Evolutionary conservation across 1,140 invertebrate species (phyloP).

Genomic region (Neodiprion fabricii): DNA sequence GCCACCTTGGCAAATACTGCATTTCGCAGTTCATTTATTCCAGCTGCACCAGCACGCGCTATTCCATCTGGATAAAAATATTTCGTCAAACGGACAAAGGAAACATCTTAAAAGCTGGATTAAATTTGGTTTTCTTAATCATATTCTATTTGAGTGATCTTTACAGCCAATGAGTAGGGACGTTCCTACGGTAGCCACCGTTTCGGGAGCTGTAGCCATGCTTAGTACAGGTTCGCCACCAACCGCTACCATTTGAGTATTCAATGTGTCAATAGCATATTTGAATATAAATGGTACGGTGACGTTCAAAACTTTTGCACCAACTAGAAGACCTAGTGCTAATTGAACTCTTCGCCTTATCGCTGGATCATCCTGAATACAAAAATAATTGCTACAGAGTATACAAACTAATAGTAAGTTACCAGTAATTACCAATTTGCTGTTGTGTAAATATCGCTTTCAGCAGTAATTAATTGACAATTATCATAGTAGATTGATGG

Average conservation of each 20-base stretch:
- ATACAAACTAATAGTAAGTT: neutral
- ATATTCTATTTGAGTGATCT: slow-evolving; percentile 46
- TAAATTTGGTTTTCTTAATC: no score
- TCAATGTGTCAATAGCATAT: slow-evolving; percentile 89
- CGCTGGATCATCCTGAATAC: slow-evolving; percentile 74
- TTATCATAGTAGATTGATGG: slow-evolving; percentile 20
- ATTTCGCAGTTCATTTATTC: slow-evolving; percentile 96
- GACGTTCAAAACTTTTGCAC: slow-evolving; percentile 90
- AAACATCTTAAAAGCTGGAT: slow-evolving; percentile 10
- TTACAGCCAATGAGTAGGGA: slow-evolving; percentile 91
- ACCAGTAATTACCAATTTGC: no score
- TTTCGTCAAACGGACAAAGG: slow-evolving; percentile 24
- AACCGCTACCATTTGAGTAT: slow-evolving; percentile 62
- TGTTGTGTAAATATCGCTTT: slow-evolving; percentile 26
- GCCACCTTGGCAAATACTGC: slow-evolving; percentile 99
- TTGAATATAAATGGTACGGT: slow-evolving; percentile 98
- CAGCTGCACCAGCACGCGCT: slow-evolving; percentile 85
- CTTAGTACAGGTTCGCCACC: slow-evolving; percentile 64
- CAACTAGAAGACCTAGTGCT: slow-evolving; percentile 80
- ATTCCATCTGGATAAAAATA: slow-evolving; percentile 80
- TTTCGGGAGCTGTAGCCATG: slow-evolving; percentile 75
- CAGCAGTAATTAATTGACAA: slow-evolving; percentile 17
- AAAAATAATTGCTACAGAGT: slow-evolving; percentile 27
- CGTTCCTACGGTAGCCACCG: slow-evolving; percentile 75
- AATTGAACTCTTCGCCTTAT: slow-evolving; percentile 85